Evolutionary conservation across 2,113 vertebrate species (phyloP).

Genomic region (Xiphorhynchus elegans): DNA sequence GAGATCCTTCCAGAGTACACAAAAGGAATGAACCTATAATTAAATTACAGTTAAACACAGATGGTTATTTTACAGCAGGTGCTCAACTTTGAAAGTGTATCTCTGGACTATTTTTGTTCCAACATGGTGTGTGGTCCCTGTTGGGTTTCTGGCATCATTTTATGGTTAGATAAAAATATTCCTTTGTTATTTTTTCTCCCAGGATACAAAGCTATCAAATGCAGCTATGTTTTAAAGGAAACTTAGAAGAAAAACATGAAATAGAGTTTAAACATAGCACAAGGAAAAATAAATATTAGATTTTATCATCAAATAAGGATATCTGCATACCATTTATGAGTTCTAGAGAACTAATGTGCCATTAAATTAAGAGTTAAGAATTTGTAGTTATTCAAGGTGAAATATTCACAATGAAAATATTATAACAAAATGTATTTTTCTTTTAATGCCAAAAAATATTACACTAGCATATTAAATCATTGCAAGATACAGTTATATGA

Average conservation of each 20-base stretch:
- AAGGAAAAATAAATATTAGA: not conserved
- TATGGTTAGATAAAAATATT: slow-evolving; percentile 51
- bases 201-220: not conserved
- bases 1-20: slow-evolving; percentile 70
- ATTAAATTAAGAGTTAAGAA: not conserved
- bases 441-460: not conserved
- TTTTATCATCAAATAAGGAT: not conserved
- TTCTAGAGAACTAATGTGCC: not conserved
- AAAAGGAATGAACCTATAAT: slow-evolving; percentile 79
- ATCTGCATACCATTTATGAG: not conserved
- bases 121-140: slow-evolving; percentile 56
- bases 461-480: not conserved
- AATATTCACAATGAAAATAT: not conserved
- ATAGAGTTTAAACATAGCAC: not conserved
- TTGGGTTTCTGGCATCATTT: slow-evolving; percentile 62
- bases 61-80: slow-evolving; percentile 81
- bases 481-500: not conserved
- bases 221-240: not conserved
- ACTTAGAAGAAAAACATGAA: not conserved
- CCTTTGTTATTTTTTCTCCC: not conserved
- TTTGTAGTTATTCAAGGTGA: not conserved
- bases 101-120: slow-evolving; percentile 71
- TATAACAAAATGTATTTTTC: not conserved
- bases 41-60: slow-evolving; percentile 84
- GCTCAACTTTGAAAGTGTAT: slow-evolving; percentile 72